Evolutionary conservation across 2,113 vertebrate genomes (phyloP).

Genomic region (rat (Rattus norvegicus)): DNA sequence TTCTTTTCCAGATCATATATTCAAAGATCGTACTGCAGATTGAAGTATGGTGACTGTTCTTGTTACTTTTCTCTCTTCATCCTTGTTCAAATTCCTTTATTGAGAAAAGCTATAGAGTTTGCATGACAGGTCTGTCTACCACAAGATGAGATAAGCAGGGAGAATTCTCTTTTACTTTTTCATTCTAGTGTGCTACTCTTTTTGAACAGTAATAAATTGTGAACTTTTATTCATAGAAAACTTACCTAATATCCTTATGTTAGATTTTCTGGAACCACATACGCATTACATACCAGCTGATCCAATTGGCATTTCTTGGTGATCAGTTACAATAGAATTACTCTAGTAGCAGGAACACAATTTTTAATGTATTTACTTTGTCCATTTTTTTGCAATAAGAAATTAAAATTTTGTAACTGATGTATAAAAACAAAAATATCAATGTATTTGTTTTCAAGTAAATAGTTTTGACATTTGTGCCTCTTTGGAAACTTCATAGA

Average conservation of each 20-base stretch:
- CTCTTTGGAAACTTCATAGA: conserved; percentile 51
- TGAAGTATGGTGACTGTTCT: not conserved
- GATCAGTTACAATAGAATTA: conserved; percentile 45
- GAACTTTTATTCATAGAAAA: conserved; percentile 49
- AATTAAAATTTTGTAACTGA: conserved; percentile 14
- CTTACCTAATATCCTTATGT: conserved; percentile 56
- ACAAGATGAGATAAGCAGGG: conserved; percentile 56
- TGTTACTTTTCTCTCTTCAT: conserved; percentile 55
- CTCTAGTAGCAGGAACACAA: not conserved
- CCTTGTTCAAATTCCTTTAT: conserved; percentile 48
- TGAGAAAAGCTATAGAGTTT: conserved; percentile 24
- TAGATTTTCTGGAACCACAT: conserved; percentile 67
- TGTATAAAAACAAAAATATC: not conserved
- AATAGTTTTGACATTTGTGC: conserved; percentile 51
- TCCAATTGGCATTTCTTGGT: conserved; percentile 44
- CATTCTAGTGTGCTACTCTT: conserved; percentile 55
- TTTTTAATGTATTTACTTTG: conserved; percentile 34
- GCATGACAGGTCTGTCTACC: conserved; percentile 64
- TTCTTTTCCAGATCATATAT: not conserved
- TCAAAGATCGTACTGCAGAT: not conserved
- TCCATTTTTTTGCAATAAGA: not conserved
- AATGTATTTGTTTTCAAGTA: conserved; percentile 42
- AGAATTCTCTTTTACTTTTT: conserved; percentile 73
- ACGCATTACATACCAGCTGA: conserved; percentile 16
- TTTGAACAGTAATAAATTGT: conserved; percentile 73